phyloP scores from a whole-genome alignment of 2,888 invertebrate genomes.

The Epiblema foenella region DNA sequence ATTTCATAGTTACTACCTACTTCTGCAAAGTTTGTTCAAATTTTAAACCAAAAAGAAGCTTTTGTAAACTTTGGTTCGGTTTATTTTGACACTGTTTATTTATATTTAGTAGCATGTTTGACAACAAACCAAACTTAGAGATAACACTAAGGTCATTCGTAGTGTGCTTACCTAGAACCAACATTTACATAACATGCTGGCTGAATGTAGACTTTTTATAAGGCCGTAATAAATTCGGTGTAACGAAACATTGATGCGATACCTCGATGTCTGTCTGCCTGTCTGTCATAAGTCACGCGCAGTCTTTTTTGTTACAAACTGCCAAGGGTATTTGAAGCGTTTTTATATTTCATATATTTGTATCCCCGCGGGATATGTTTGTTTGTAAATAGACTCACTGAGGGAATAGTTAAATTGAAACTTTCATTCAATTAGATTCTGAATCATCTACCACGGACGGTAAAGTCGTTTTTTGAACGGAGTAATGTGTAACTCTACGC shows the following conservation, averaged over 20 bases:
- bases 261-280: too few species aligned
- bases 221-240: background rate
- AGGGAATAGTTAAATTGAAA: background rate
- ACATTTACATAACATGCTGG: background rate
- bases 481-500: too few species aligned
- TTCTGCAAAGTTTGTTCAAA: background rate
- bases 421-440: too few species aligned
- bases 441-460: too few species aligned
- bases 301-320: background rate
- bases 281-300: too few species aligned
- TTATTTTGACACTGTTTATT: slow-evolving; percentile 1
- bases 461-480: too few species aligned
- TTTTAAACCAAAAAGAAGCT: background rate
- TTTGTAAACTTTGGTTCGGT: background rate
- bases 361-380: too few species aligned
- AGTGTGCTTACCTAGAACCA: background rate
- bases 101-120: slow-evolving; percentile 9
- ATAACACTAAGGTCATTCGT: background rate
- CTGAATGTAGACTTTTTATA: background rate
- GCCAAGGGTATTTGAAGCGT: background rate
- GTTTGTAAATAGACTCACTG: background rate
- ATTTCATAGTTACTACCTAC: background rate
- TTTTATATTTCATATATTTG: too few species aligned
- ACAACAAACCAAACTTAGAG: slow-evolving; percentile 8
- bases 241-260: too few species aligned